A percentile compares a stretch with the other conserved stretches of the same genome.
phyloP scores from a whole-genome alignment of 92 coral and sea anemone species.

The Zoanthus sansibaricus region DNA sequence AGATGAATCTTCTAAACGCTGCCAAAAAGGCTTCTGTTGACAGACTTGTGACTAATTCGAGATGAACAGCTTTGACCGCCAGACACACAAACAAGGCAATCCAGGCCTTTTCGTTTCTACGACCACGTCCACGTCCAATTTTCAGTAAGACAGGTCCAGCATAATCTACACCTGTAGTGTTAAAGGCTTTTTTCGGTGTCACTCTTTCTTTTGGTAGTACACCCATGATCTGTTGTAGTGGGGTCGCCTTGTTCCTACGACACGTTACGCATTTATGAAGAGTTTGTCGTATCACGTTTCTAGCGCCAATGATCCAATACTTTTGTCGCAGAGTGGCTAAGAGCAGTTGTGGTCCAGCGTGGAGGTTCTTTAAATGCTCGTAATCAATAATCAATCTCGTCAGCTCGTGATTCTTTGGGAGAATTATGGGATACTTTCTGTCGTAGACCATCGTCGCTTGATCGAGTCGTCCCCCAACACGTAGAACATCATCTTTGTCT shows the following conservation, averaged over 20 bases:
- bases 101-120: slow-evolving; percentile 55
- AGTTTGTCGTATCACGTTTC: slow-evolving; percentile 66
- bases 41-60: no score
- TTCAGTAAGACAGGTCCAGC: slow-evolving; percentile 66
- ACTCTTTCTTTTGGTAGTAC: slow-evolving; percentile 62
- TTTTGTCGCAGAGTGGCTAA: slow-evolving; percentile 63
- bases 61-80: slow-evolving; percentile 46
- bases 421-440: slow-evolving; percentile 29
- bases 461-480: slow-evolving; percentile 71
- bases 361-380: slow-evolving; percentile 64
- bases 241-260: slow-evolving; percentile 46
- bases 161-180: slow-evolving; percentile 62
- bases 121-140: slow-evolving; percentile 59
- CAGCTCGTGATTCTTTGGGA: slow-evolving; percentile 61
- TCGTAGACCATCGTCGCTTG: slow-evolving; percentile 39
- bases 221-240: slow-evolving; percentile 67
- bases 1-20: no score
- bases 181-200: slow-evolving; percentile 50
- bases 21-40: no score
- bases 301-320: slow-evolving; percentile 65
- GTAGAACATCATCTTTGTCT: slow-evolving; percentile 58
- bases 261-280: slow-evolving; percentile 64
- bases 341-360: slow-evolving; percentile 71
- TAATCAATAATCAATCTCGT: slow-evolving; percentile 43
- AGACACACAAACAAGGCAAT: slow-evolving; percentile 44